Evolutionary conservation across 2,888 invertebrate genomes (phyloP).

Genomic region (Netelia melanura): DNA sequence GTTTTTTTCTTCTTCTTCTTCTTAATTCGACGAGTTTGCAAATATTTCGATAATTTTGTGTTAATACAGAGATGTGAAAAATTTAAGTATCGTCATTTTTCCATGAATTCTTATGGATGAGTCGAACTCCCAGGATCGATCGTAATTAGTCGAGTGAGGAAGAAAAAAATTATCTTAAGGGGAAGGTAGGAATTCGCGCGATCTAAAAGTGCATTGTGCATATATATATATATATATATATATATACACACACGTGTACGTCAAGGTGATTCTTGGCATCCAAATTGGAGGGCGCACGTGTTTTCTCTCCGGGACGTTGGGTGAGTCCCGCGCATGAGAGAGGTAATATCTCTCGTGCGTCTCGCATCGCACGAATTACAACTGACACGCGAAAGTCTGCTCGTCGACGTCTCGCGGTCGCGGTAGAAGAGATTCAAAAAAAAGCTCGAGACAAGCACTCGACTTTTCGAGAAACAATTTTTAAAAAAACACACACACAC

Average conservation of each 20-base stretch:
- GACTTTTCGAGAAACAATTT: neutral
- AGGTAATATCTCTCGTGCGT: slow-evolving; percentile 59
- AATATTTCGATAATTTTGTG: neutral
- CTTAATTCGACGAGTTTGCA: slow-evolving; percentile 7
- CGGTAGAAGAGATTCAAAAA: slow-evolving; percentile 32
- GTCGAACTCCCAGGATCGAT: slow-evolving; percentile 13
- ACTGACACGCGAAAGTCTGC: slow-evolving; percentile 63
- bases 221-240: neutral
- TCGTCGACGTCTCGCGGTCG: slow-evolving; percentile 19
- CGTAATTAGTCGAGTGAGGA: slow-evolving; percentile 26
- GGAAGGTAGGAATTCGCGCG: slow-evolving; percentile 27
- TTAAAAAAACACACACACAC: neutral
- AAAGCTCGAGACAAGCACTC: neutral
- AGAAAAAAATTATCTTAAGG: slow-evolving; percentile 17
- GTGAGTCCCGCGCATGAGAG: slow-evolving; percentile 29
- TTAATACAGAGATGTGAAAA: neutral
- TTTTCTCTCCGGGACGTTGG: slow-evolving; percentile 27
- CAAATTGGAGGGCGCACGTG: slow-evolving; percentile 62
- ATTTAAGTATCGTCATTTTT: neutral
- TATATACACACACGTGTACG: slow-evolving; percentile 8
- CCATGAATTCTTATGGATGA: neutral
- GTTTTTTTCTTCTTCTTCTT: slow-evolving; percentile 25
- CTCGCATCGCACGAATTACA: slow-evolving; percentile 64
- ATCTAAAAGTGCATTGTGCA: slow-evolving; percentile 36
- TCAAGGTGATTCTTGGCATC: slow-evolving; percentile 62